Evolutionary conservation across 2,113 vertebrate genomes (phyloP), one percentile per base, ranked within the genome.

Genomic region (Leptodactylus fuscus): DNA sequence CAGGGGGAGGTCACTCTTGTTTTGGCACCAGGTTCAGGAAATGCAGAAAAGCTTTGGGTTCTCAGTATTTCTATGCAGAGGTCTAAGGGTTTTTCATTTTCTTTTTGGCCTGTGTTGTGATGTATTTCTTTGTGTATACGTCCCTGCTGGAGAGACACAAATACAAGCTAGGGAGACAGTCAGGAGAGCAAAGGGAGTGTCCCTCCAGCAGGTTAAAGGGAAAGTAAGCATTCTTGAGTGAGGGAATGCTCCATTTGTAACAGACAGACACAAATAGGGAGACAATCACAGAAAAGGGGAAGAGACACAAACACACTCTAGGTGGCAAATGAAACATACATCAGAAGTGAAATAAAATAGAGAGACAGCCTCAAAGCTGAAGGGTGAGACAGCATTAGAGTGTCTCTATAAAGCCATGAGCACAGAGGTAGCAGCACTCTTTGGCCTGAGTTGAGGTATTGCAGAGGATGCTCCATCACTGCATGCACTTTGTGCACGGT

Each of bases 361-460:
- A 76, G 36, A 86, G 84, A 81, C 65, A 86, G 49, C 58, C 46
- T 60, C 36, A 86, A 81, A 81, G 77, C 81, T 74, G 69, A 74
- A 74, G 36, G 44, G 51, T 86, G 84, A 86, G 77, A 86, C 76
- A 27, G 51, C 60, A 49, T 13, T 48, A 36, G n/a, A 48, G 80
- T 65, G 34, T 82, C 85, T 82, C 81, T 87, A 82, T 93, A 93
- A 92, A 93, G 92, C 92, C 92, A 92, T 88, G 89, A 92, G 91
- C 88, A 92, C 91, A 89, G 93, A 94, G 93, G 93, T 94, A 94
- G 93, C 91, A 89, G 92, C 90, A 89, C 91, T 92, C 92, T 92
- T 91, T 83, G 92, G 91, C 89, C 89, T 91, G 90, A 91, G 90
- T 90, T 93, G 91, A 91, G 92, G 89, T 94, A 93, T 94, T 92